These are phyloP conservation scores for Drosophila ercepeae DNA, from an alignment of 1,140 invertebrate genomes.

Conservation along the genomic window DNA sequence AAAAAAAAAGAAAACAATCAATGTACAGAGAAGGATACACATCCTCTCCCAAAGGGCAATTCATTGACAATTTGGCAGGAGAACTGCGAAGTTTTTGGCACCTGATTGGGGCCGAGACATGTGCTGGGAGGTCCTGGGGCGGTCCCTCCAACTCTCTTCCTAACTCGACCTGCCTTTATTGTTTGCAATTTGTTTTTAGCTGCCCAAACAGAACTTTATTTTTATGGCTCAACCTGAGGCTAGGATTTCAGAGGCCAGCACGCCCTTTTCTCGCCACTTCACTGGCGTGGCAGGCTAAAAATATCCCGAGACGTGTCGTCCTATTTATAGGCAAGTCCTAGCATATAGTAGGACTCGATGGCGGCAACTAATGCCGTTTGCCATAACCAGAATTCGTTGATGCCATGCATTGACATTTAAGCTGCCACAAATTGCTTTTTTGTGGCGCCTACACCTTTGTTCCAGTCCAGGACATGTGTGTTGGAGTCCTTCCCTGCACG, in stretches of 20 bases:
- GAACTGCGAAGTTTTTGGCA: constrained; percentile 41
- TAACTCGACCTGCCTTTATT: constrained; percentile 57
- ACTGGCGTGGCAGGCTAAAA: constrained; percentile 40
- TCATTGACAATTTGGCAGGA: constrained; percentile 66
- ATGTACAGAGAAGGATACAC: not conserved
- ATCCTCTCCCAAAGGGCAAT: constrained; percentile 36
- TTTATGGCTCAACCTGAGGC: constrained; percentile 52
- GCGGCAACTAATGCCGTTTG: constrained; percentile 42
- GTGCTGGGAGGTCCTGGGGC: constrained; percentile 25
- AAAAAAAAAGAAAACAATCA: constrained; percentile 33
- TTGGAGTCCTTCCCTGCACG: not conserved
- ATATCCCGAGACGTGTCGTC: constrained; percentile 60
- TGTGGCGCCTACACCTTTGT: constrained; percentile 27
- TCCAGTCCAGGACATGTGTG: constrained; percentile 30
- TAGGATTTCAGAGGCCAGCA: constrained; percentile 19
- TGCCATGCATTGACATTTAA: constrained; percentile 70
- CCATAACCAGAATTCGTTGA: constrained; percentile 44
- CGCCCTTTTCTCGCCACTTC: constrained; percentile 9
- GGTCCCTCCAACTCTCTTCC: not conserved
- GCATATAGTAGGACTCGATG: constrained; percentile 36
- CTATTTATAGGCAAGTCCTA: constrained; percentile 66
- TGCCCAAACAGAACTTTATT: constrained; percentile 72
- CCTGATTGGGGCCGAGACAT: constrained; percentile 34
- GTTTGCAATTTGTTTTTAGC: constrained; percentile 80
- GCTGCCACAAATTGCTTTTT: constrained; percentile 77